phyloP scores from a whole-genome alignment of 2,797 vertebrate genomes.

The Tachyglossus aculeatus region DNA sequence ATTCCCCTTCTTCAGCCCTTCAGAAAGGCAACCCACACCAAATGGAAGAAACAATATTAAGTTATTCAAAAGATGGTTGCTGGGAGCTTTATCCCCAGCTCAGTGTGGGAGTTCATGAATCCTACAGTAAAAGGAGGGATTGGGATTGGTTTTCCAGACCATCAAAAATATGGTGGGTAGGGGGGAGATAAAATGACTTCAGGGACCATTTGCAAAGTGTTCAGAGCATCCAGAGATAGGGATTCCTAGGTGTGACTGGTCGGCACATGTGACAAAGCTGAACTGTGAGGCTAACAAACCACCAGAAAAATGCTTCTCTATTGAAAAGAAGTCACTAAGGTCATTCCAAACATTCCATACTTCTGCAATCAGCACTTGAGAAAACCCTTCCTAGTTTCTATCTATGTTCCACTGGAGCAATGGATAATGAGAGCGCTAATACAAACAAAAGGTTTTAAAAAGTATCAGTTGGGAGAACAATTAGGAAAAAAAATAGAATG shows the following conservation, averaged over 20 bases:
- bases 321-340: slow-evolving; percentile 5
- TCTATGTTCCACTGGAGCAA: slow-evolving; percentile 37
- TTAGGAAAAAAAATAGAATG: slow-evolving; percentile 21
- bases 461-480: slow-evolving; percentile 35
- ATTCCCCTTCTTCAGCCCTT: slow-evolving; percentile 13
- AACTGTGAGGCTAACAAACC: slow-evolving; percentile 27
- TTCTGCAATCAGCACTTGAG: slow-evolving; percentile 12
- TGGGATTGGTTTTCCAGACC: not conserved
- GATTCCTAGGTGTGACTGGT: slow-evolving; percentile 33
- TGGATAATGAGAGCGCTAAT: not conserved
- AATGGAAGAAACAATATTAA: too few relatives aligned
- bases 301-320: not conserved
- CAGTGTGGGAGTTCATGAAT: slow-evolving; percentile 8
- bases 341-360: slow-evolving; percentile 13
- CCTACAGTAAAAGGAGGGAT: not conserved
- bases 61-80: not conserved
- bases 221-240: slow-evolving; percentile 13
- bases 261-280: slow-evolving; percentile 26
- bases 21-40: not conserved
- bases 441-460: slow-evolving; percentile 26
- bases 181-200: not conserved
- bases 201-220: not conserved
- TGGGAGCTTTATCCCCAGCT: not conserved
- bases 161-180: too few relatives aligned
- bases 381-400: slow-evolving; percentile 1